Percentiles rank a stretch among this genome's conserved stretches.
phyloP scores from a whole-genome alignment of 2,113 vertebrate genomes.

The Malaclemys terrapin region DNA sequence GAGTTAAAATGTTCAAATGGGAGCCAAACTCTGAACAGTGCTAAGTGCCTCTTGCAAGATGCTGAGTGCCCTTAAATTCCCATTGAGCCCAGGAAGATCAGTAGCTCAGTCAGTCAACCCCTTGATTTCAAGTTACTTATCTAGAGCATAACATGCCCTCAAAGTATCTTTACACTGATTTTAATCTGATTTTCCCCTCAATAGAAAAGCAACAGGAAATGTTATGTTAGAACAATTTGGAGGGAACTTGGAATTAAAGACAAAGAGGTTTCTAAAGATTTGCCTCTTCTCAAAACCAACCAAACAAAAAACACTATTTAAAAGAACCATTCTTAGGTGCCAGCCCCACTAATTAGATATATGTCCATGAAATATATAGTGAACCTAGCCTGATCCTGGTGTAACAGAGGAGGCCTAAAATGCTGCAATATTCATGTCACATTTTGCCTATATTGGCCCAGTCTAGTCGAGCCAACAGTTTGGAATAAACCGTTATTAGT shows the following conservation, averaged over 20 bases:
- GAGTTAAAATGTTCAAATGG: slow-evolving; percentile 59
- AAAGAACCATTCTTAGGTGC: slow-evolving; percentile 36
- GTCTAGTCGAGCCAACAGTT: slow-evolving; percentile 34
- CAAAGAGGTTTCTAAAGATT: neutral
- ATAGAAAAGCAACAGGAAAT: slow-evolving; percentile 45
- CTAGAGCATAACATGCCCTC: slow-evolving; percentile 57
- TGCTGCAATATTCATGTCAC: neutral
- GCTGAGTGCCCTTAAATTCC: slow-evolving; percentile 62
- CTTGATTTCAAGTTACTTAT: slow-evolving; percentile 64
- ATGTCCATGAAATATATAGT: slow-evolving; percentile 60
- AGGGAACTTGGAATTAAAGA: slow-evolving; percentile 58
- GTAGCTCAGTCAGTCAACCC: slow-evolving; percentile 45
- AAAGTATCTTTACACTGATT: slow-evolving; percentile 55
- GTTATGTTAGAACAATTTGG: slow-evolving; percentile 34
- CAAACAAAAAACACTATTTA: neutral
- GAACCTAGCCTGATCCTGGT: slow-evolving; percentile 34
- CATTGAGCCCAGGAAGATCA: slow-evolving; percentile 10
- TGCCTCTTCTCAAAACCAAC: neutral
- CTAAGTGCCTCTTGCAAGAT: slow-evolving; percentile 12
- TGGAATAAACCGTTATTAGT: slow-evolving; percentile 63
- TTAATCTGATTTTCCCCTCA: slow-evolving; percentile 41
- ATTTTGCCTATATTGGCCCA: neutral
- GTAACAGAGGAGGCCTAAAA: neutral
- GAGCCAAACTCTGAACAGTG: slow-evolving; percentile 35
- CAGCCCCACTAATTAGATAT: slow-evolving; percentile 44